Base-by-base conservation (phyloP, 2,888 invertebrate genomes). In the Clivina fossor region DNA sequence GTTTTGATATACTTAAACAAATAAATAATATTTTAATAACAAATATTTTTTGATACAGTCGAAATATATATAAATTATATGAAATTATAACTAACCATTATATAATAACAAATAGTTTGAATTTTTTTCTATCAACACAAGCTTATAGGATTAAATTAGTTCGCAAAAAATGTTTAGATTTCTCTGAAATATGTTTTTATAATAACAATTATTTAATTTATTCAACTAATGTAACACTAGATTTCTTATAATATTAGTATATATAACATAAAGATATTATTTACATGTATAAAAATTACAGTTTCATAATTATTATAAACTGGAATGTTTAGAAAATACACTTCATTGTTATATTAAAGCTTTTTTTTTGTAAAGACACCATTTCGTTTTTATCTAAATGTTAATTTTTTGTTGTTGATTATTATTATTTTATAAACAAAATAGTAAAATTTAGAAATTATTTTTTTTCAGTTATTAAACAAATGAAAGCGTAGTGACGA, bases 401-500 rank as follows among this genome's bases (percentile, higher is more conserved):
- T 33, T 33, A 9, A 11, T 33, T 19, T 41, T 41, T 41, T 41
- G 13, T 38, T 16, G 4, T 15, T 15, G 9, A 18, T 11, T 16
- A 33, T 4, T 15, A 26, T 8, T 13, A 33, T 33, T n/a, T 11
- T 33, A 8, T 13, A 33, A n/a, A 33, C 11, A 33, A n/a, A 11
- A 8, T 33, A 11, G 33, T 35, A 35, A 35, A 22, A 37, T 37
- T 37, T 37, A 37, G 4, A 16, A 15, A 11, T 37, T 37, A 16
- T 37, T 37, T 37, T 37, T 11, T 5, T 3, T 16, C 15, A 37
- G 5, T 37, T 43, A 13, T 43, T 24, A 20, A 30, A 30, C 24
- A 20, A 19, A 40, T 19, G 40, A 28, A 38, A 43, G 43, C 43
- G 43, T n/a, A n/a, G n/a, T n/a, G 40, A 40, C 40, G 40, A 16